Evolutionary conservation across 2,888 invertebrate species (phyloP), one percentile per base, ranked within the genome.

Genomic region (Erpobdella octoculata): DNA sequence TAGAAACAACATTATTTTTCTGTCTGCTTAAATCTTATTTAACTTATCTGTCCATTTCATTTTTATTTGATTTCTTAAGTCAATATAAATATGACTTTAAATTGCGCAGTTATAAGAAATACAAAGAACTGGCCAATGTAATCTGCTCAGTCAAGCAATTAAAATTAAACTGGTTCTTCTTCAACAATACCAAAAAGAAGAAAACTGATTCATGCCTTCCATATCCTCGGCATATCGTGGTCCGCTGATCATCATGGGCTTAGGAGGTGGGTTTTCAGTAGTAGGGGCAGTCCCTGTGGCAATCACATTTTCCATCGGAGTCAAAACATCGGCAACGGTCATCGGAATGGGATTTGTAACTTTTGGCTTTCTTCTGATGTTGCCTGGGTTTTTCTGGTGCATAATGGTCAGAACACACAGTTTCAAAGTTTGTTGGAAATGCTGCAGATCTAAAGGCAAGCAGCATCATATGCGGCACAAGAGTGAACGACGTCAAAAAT

Each of bases 311-410:
- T 76, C 74, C 1, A 61, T 76, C 35, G 76, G 75, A 21, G 73
- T 74, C 33, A 70, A 71, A 59, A 73, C 74, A 28, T 76, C 76
- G 18, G 76, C 76, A 12, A 76, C 76, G 15, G 74, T 76, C 48
- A 76, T 76, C 37, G 76, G 76, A 2, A 73, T 76, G 71, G 76
- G 76, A 9, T 75, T 76, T 71, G 74, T 76, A 38, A 73, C 74
- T 9, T 76, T 76, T 67, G 76, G 76, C 4, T 61, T 76, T 25
- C 71, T 76, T 37, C 71, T 76, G 31, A 75, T 76, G 35, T 38
- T 76, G 37, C 76, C 76, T 0, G 76, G 75, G 4, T 62, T 72
- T 4, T 73, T 69, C 62, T 75, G 75, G 75, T 75, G 73, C 71
- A 28, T 73, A 36, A 66, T 74, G 65, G 73, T 74, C 3, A 37